These are phyloP conservation scores for Nycticorax nycticorax DNA, from an alignment of 2,113 vertebrate genomes.

Conservation along the genomic window DNA sequence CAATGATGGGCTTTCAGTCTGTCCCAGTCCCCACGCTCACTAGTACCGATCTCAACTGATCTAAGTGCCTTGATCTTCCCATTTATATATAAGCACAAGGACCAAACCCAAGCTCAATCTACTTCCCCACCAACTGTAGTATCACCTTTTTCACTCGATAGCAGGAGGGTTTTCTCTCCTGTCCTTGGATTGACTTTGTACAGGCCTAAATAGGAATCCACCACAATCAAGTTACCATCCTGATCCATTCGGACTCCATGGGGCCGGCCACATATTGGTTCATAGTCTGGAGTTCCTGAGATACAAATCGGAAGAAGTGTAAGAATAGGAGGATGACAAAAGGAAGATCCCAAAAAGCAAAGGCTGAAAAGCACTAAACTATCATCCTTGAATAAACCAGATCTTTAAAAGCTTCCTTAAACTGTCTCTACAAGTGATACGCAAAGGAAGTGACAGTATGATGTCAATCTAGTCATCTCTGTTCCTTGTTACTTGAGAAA, in stretches of 20 bases:
- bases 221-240: slow-evolving; percentile 67
- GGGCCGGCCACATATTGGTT: slow-evolving; percentile 72
- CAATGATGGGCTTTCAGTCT: background rate
- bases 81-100: background rate
- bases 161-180: slow-evolving; percentile 71
- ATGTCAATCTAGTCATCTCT: background rate
- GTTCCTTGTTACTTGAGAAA: background rate
- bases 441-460: background rate
- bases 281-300: slow-evolving; percentile 72
- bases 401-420: background rate
- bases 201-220: slow-evolving; percentile 75
- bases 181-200: slow-evolving; percentile 66
- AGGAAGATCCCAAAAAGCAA: background rate
- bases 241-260: slow-evolving; percentile 66
- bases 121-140: background rate
- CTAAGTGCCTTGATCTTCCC: background rate
- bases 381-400: background rate
- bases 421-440: background rate
- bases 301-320: background rate
- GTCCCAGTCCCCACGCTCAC: background rate
- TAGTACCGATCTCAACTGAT: background rate
- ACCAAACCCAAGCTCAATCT: background rate
- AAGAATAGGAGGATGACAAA: background rate
- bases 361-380: background rate
- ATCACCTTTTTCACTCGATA: slow-evolving; percentile 63